Percentiles rank a stretch among this genome's conserved stretches.
phyloP scores from a whole-genome alignment of 2,797 vertebrate species.

The Orientallactaga sibirica region DNA sequence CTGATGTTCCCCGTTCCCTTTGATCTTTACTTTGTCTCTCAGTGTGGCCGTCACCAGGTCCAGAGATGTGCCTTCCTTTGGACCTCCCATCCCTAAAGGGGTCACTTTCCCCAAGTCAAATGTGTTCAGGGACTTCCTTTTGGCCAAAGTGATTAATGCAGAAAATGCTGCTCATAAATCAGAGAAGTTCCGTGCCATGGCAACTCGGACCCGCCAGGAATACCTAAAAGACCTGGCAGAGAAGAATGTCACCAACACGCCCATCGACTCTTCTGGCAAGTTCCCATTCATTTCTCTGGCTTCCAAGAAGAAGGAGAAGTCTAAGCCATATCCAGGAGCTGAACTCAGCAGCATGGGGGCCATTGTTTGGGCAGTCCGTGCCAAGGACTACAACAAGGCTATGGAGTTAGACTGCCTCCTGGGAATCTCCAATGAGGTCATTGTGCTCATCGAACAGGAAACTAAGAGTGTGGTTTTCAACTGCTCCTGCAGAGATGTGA shows the following conservation, averaged over 20 bases:
- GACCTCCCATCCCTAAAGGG: conserved; percentile 96
- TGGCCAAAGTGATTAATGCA: conserved; percentile 98
- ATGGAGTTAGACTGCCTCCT: conserved; percentile 95
- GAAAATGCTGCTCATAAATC: conserved; percentile 99
- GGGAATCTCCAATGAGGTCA: conserved; percentile 96
- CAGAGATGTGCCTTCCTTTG: conserved; percentile 97
- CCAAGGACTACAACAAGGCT: conserved; percentile 95
- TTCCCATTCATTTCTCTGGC: conserved; percentile 98
- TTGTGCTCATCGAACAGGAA: conserved; percentile 96
- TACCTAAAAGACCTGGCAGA: conserved; percentile 98
- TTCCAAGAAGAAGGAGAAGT: conserved; percentile 96
- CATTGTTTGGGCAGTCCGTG: conserved; percentile 95
- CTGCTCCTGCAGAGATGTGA: conserved; percentile 96
- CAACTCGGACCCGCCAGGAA: conserved; percentile 97
- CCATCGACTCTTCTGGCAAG: conserved; percentile 96
- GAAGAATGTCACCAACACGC: conserved; percentile 96
- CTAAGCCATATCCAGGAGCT: conserved; percentile 94
- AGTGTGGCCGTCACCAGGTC: conserved; percentile 98
- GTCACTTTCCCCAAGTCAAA: conserved; percentile 98
- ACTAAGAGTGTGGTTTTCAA: conserved; percentile 96
- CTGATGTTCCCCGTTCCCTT: neutral
- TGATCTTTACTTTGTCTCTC: conserved; percentile 70
- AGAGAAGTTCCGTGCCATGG: conserved; percentile 98
- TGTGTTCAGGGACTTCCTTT: conserved; percentile 98
- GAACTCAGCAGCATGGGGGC: conserved; percentile 96